A percentile compares a stretch with the other conserved stretches of the same genome.
Evolutionary conservation across 2,113 vertebrate genomes (phyloP).

Genomic region (Siniperca knerii): DNA sequence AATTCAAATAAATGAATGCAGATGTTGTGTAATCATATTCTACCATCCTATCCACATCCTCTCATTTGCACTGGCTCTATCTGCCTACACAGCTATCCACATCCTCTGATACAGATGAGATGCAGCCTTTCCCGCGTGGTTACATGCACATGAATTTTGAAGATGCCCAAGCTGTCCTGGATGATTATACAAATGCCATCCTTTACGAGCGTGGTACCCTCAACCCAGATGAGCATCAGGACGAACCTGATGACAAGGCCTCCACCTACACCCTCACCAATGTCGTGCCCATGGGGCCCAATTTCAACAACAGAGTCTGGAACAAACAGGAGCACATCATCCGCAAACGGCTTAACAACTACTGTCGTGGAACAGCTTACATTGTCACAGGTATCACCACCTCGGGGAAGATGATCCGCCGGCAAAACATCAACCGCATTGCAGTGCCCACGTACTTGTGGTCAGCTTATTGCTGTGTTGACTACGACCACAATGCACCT

Average conservation of each 20-base stretch:
- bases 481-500: slow-evolving; percentile 79
- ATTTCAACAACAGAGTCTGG: slow-evolving; percentile 78
- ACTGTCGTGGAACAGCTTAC: slow-evolving; percentile 75
- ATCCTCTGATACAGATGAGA: slow-evolving; percentile 69
- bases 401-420: slow-evolving; percentile 76
- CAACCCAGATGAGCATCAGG: slow-evolving; percentile 81
- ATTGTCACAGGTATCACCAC: slow-evolving; percentile 76
- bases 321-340: slow-evolving; percentile 77
- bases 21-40: background rate
- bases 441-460: slow-evolving; percentile 78
- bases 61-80: background rate
- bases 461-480: slow-evolving; percentile 81
- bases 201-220: slow-evolving; percentile 75
- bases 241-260: slow-evolving; percentile 76
- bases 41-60: background rate
- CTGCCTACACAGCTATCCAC: slow-evolving; percentile 71
- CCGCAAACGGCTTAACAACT: slow-evolving; percentile 82
- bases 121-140: slow-evolving; percentile 74
- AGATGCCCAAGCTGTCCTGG: slow-evolving; percentile 78
- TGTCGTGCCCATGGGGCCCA: slow-evolving; percentile 72
- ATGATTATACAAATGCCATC: slow-evolving; percentile 78
- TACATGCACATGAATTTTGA: slow-evolving; percentile 77
- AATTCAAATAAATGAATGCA: background rate
- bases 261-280: slow-evolving; percentile 84
- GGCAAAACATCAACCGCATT: slow-evolving; percentile 75